A percentile compares a stretch with the other conserved stretches of the same genome.
Conservation (phyloP, 2,888 invertebrate species). For the Cenopis cana region DNA sequence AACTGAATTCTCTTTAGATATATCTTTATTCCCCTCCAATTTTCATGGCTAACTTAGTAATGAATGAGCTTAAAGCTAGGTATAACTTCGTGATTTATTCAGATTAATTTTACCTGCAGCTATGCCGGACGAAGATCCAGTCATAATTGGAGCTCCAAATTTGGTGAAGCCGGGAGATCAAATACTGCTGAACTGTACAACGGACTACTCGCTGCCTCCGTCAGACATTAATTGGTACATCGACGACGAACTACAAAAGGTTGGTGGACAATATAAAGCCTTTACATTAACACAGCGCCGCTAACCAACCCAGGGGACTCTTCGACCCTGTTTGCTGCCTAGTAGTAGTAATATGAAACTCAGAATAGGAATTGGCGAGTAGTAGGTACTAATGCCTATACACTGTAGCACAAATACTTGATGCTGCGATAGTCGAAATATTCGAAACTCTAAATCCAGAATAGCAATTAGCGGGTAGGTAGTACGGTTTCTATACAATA, state of each 20-base stretch:
- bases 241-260: constrained; percentile 79
- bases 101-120: constrained; percentile 69
- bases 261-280: constrained; percentile 52
- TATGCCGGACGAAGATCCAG: constrained; percentile 76
- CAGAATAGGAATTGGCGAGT: constrained; percentile 35
- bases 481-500: too few species aligned
- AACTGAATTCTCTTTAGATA: constrained; percentile 43
- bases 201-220: constrained; percentile 77
- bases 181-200: constrained; percentile 77
- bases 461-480: too few species aligned
- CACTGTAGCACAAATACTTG: constrained; percentile 9
- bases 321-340: constrained; percentile 31
- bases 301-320: constrained; percentile 16
- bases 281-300: constrained; percentile 16
- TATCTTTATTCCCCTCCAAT: constrained; percentile 42
- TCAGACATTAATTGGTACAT: constrained; percentile 82
- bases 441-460: neutral
- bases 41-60: constrained; percentile 41
- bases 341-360: constrained; percentile 30
- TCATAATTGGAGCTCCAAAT: constrained; percentile 75
- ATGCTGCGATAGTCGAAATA: neutral
- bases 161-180: constrained; percentile 78
- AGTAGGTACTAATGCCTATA: neutral
- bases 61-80: constrained; percentile 20
- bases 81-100: constrained; percentile 58